These are phyloP conservation scores for Eunapius fragilis DNA, from an alignment of 37 sponge, comb jelly and placozoan species.

Conservation along the genomic window DNA sequence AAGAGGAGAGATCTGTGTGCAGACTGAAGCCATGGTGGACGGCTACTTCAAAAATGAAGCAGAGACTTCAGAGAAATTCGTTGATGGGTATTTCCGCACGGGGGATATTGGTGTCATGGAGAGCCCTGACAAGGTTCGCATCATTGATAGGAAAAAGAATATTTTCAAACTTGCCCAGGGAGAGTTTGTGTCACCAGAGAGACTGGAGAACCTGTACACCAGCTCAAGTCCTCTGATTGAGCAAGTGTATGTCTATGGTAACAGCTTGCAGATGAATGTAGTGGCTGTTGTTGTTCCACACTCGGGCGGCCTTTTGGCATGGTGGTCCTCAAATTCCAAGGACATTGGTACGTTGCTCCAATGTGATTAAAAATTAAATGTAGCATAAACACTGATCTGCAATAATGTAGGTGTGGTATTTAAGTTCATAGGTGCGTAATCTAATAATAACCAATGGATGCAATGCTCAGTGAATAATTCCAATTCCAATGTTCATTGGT, in stretches of 20 bases:
- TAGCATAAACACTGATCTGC: too few relatives aligned
- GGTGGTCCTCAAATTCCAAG: constrained; percentile 15
- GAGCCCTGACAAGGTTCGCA: constrained; percentile 3
- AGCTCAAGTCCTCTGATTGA: constrained; percentile 34
- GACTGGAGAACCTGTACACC: constrained; percentile 44
- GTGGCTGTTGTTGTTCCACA: constrained; percentile 66
- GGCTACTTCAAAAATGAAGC: constrained; percentile 67
- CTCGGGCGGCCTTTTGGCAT: background rate
- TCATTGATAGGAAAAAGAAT: constrained; percentile 62
- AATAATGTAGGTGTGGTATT: too few relatives aligned
- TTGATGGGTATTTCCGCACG: constrained; percentile 67
- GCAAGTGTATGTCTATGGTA: constrained; percentile 61
- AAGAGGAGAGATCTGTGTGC: constrained; percentile 71
- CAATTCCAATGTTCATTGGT: too few relatives aligned
- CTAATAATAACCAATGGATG: too few relatives aligned
- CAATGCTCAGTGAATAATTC: too few relatives aligned
- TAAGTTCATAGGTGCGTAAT: too few relatives aligned
- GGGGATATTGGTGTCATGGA: constrained; percentile 64
- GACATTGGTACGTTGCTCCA: background rate
- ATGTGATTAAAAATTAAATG: too few relatives aligned
- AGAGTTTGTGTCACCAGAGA: constrained; percentile 67
- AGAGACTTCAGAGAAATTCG: constrained; percentile 65
- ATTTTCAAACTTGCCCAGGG: constrained; percentile 75
- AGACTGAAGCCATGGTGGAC: constrained; percentile 30
- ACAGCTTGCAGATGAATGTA: constrained; percentile 27